Base-by-base conservation (phyloP, 2,113 vertebrate genomes). In the Girardinichthys multiradiatus region DNA sequence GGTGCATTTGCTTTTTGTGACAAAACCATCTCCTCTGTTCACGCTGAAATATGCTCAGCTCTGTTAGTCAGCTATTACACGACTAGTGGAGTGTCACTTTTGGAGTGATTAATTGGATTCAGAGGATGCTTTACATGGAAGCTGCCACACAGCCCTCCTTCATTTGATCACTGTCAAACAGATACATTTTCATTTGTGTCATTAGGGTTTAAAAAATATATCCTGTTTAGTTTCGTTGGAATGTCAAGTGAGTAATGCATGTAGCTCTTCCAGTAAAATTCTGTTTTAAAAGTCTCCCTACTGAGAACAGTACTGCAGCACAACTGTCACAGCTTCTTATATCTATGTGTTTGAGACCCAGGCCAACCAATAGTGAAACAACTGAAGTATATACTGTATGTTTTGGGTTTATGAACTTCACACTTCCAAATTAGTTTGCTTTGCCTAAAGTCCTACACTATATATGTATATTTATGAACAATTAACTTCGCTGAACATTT, bases 61-160 rank as follows among this genome's bases (percentile, higher is more conserved):
- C 84, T 59, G 70, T 81, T 81, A 79, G 77, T 74, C 70, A 21
- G 75, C 81, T 83, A 86, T 88, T 88, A 89, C 84, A 77, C 73
- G 75, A 87, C 81, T 88, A 79, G 83, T 74, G 75, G 68, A 72
- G 59, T 61, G 74, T 59, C 27, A 31, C 74, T 83, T 63, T 79
- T 35, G 30, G 80, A 78, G 81, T 75, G 85, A 89, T 87, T 79
- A 84, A 79, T 65, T 76, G 78, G 77, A 82, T 82, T 82, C 70
- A 65, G 54, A 70, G 69, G 63, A 48, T 15, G 68, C 71, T 81
- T 74, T 77, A 62, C 64, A 77, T 80, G 72, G 68, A 72, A 70
- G 78, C 70, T 81, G 62, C 62, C 75, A 82, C 58, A 82, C 58
- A 63, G 70, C 37, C n/a, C 65, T 82, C 37, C 15, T 66, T 63